Percentiles rank a stretch among this genome's conserved stretches.
These are phyloP conservation scores for Neolamprologus sp. DNA, from an alignment of 2,113 vertebrate genomes.

Conservation along the genomic window DNA sequence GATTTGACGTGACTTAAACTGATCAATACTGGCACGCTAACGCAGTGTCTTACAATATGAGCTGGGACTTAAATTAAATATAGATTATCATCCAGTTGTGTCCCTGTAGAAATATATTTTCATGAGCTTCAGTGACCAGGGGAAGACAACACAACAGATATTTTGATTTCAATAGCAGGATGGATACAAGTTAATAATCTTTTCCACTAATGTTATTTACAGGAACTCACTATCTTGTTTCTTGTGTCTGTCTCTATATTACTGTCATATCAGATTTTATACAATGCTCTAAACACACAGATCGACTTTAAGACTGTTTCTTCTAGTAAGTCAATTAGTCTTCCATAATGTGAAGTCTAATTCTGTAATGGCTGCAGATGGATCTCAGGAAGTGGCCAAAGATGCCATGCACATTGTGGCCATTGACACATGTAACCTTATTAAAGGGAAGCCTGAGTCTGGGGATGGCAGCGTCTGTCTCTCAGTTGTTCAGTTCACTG, in stretches of 20 bases:
- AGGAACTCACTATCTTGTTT: conserved; percentile 25
- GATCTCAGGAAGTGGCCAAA: conserved; percentile 34
- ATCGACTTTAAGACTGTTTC: conserved; percentile 22
- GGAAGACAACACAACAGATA: neutral
- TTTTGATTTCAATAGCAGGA: neutral
- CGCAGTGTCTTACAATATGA: neutral
- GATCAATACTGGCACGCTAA: neutral
- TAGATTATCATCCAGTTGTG: neutral
- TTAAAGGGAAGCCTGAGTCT: neutral
- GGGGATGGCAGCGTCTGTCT: neutral
- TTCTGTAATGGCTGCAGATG: conserved; percentile 44
- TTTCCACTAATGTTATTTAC: conserved; percentile 27
- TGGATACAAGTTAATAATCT: neutral
- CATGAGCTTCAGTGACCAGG: neutral
- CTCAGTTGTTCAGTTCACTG: neutral
- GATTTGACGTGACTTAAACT: neutral
- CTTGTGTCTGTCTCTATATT: conserved; percentile 22
- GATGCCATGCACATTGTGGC: conserved; percentile 11
- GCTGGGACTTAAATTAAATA: conserved; percentile 6
- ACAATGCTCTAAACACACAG: neutral
- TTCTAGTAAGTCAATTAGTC: conserved; percentile 49
- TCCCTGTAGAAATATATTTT: conserved; percentile 16
- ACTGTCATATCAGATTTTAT: conserved; percentile 36
- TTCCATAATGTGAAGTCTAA: conserved; percentile 27
- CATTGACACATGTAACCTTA: conserved; percentile 43